Percentiles rank a stretch among this genome's conserved stretches.
phyloP scores from a whole-genome alignment of 1,140 invertebrate species.

The Pseudomyrmex cubaensis region DNA sequence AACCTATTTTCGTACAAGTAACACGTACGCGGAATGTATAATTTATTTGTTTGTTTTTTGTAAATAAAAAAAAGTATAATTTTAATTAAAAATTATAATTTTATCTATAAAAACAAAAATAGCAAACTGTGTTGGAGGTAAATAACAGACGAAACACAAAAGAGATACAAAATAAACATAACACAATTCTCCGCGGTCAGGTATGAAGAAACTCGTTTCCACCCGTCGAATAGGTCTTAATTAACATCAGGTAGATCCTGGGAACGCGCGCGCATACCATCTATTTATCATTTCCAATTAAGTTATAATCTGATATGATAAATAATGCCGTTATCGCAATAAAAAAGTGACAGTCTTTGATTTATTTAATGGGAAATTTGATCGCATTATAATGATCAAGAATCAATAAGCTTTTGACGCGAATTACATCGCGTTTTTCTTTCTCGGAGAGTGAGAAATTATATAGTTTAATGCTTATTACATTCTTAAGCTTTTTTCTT shows the following conservation, averaged over 20 bases:
- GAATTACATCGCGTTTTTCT: neutral
- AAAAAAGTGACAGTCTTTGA: slow-evolving; percentile 20
- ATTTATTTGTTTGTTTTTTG: neutral
- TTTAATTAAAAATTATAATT: neutral
- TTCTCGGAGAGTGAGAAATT: neutral
- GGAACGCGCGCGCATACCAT: slow-evolving; percentile 30
- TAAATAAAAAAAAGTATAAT: neutral
- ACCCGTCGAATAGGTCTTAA: slow-evolving; percentile 65
- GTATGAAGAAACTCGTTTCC: slow-evolving; percentile 46
- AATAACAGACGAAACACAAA: neutral
- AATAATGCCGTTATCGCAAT: slow-evolving; percentile 41
- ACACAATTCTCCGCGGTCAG: slow-evolving; percentile 17
- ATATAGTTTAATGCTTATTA: neutral
- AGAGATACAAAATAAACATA: slow-evolving; percentile 40
- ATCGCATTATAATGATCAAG: slow-evolving; percentile 28
- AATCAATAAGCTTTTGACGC: slow-evolving; percentile 32
- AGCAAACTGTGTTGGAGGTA: slow-evolving; percentile 6
- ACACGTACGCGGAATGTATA: neutral
- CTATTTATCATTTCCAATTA: slow-evolving; percentile 71
- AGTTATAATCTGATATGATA: slow-evolving; percentile 54
- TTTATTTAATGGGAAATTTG: slow-evolving; percentile 46
- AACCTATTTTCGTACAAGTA: neutral
- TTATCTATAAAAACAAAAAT: neutral
- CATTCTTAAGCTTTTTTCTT: neutral
- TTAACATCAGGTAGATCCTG: slow-evolving; percentile 63